These are phyloP conservation scores for Poecile montanus DNA, from an alignment of 2,797 vertebrate genomes.

Conservation along the genomic window DNA sequence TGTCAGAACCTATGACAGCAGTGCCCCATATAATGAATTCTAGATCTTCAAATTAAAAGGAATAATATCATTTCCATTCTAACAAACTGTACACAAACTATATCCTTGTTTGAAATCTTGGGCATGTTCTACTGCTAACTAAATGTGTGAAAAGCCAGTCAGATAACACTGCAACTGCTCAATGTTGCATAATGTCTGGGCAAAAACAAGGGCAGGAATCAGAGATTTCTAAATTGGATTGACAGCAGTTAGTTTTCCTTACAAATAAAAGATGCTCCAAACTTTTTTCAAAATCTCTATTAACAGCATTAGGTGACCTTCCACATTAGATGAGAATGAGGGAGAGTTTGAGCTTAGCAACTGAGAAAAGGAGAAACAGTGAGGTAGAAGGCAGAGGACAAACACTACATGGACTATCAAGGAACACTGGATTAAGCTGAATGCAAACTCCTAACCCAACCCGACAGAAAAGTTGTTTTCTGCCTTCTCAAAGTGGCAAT, in stretches of 20 bases:
- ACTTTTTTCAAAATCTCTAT: not conserved
- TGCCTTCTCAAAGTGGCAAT: not conserved
- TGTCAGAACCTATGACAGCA: not conserved
- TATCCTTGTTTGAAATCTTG: not conserved
- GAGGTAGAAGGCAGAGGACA: not conserved
- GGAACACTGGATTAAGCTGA: not conserved
- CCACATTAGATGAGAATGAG: not conserved
- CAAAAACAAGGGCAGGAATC: not conserved
- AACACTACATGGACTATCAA: not conserved
- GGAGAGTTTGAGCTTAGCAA: not conserved
- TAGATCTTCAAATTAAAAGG: not conserved
- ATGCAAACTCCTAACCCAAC: not conserved
- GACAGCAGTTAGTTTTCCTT: not conserved
- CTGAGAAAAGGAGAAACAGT: not conserved
- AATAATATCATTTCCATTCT: not conserved
- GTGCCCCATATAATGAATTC: not conserved
- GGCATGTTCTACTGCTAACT: not conserved
- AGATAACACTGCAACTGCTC: not conserved
- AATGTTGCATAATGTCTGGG: not conserved
- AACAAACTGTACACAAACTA: not conserved
- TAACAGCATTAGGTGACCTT: not conserved
- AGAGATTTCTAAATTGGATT: not conserved
- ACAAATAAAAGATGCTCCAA: not conserved
- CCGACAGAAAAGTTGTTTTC: not conserved
- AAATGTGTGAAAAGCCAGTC: not conserved